These are phyloP conservation scores for Masticophis lateralis DNA, from an alignment of 2,797 vertebrate species.

Conservation along the genomic window DNA sequence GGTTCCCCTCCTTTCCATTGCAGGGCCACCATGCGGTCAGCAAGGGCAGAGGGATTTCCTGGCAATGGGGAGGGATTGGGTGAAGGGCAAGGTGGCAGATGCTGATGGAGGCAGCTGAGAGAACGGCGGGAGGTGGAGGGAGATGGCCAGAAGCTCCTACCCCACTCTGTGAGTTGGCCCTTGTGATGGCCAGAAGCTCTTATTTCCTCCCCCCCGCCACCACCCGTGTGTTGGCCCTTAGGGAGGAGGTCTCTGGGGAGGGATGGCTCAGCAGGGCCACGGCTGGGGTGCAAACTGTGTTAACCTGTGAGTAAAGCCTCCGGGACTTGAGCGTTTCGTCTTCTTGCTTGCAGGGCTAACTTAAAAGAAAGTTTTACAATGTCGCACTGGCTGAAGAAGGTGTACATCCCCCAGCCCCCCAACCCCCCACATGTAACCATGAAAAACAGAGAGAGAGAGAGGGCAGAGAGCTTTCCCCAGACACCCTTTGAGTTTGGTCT, in stretches of 20 bases:
- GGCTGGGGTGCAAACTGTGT: neutral
- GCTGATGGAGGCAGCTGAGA: neutral
- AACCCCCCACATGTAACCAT: constrained; percentile 87
- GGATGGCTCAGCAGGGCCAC: neutral
- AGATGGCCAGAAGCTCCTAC: neutral
- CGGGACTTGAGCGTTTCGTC: constrained; percentile 89
- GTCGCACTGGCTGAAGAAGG: constrained; percentile 97
- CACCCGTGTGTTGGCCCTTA: neutral
- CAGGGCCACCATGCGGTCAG: neutral
- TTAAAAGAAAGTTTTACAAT: constrained; percentile 96
- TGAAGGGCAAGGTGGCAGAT: neutral
- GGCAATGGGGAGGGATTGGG: neutral
- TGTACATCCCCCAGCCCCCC: constrained; percentile 74
- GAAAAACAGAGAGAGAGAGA: constrained; percentile 76
- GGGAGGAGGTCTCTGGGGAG: neutral
- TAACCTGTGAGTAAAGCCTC: constrained; percentile 32
- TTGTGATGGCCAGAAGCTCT: neutral
- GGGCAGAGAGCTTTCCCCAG: constrained; percentile 85
- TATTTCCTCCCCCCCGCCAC: too few species aligned
- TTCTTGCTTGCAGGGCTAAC: constrained; percentile 99
- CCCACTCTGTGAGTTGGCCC: neutral
- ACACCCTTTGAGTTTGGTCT: constrained; percentile 59
- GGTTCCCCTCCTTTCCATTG: neutral
- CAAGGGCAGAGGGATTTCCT: neutral
- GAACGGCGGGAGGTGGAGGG: neutral